Conservation (phyloP, 2,888 invertebrate genomes). For the Tromatobia lineatoria region DNA sequence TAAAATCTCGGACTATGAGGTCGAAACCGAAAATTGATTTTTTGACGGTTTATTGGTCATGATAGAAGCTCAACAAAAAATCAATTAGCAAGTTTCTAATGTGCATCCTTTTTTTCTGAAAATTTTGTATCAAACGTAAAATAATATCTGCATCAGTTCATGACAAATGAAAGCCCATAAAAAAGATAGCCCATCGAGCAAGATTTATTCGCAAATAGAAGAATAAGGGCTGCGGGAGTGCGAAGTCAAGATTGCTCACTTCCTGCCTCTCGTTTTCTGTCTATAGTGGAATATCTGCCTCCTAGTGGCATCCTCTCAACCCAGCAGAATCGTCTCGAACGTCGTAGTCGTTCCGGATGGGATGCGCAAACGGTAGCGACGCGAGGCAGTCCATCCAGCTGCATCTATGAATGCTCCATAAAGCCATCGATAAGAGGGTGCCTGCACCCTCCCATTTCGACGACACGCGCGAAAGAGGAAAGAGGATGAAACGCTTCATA, state of each 20-base stretch:
- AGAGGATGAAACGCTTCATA: constrained; percentile 46
- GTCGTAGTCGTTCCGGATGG: constrained; percentile 22
- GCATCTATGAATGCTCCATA: constrained; percentile 73
- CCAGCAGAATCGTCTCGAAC: constrained; percentile 2
- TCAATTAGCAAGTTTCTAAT: too few species aligned
- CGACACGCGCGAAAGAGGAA: constrained; percentile 29
- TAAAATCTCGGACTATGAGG: too few species aligned
- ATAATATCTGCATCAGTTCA: too few species aligned
- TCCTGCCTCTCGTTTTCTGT: constrained; percentile 22
- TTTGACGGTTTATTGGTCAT: too few species aligned
- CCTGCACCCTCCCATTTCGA: constrained; percentile 58
- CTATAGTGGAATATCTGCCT: constrained; percentile 24
- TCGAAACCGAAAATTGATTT: too few species aligned
- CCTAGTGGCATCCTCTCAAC: not conserved
- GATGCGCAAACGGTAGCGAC: constrained; percentile 19
- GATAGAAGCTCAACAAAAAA: too few species aligned
- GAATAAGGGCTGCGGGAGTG: constrained; percentile 1
- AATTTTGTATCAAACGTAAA: too few species aligned
- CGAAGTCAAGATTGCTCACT: constrained; percentile 41
- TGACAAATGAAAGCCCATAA: not conserved
- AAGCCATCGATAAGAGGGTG: constrained; percentile 69
- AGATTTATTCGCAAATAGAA: constrained; percentile 32
- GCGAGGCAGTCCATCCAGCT: constrained; percentile 68
- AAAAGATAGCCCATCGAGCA: not conserved
- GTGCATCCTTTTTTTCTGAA: too few species aligned